These are phyloP conservation scores for Carduelis carduelis DNA, from an alignment of 2,797 vertebrate species.

Conservation along the genomic window DNA sequence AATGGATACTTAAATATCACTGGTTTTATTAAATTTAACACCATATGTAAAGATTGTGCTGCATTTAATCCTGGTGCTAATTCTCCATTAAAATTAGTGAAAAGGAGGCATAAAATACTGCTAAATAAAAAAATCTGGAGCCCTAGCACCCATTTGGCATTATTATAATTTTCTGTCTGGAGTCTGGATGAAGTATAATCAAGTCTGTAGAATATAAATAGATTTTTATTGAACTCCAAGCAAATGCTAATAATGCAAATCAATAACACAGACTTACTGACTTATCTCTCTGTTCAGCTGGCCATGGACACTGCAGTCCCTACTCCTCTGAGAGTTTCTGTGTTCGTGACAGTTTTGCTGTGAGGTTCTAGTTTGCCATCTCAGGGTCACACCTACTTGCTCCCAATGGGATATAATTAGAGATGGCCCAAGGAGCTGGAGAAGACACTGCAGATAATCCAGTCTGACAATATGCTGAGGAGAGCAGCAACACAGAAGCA, in stretches of 20 bases:
- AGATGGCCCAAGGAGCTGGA: constrained; percentile 44
- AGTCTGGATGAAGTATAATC: neutral
- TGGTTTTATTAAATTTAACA: constrained; percentile 19
- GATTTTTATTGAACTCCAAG: neutral
- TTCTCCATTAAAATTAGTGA: neutral
- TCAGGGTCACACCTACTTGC: neutral
- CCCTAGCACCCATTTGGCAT: neutral
- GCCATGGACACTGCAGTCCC: neutral
- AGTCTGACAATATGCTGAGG: constrained; percentile 52
- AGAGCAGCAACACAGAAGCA: constrained; percentile 8
- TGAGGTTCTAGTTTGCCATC: neutral
- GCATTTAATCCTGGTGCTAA: constrained; percentile 4
- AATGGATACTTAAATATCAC: constrained; percentile 16
- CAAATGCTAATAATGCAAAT: constrained; percentile 14
- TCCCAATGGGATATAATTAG: constrained; percentile 37
- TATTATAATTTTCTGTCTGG: neutral
- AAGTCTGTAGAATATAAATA: constrained; percentile 11
- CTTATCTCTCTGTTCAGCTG: neutral
- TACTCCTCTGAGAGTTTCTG: neutral
- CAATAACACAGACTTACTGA: neutral
- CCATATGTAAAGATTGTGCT: neutral
- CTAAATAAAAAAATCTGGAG: constrained; percentile 15
- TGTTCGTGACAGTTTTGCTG: neutral
- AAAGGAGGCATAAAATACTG: neutral
- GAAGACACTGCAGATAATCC: constrained; percentile 45